Percentiles rank a stretch among this genome's conserved stretches.
Evolutionary conservation across 2,113 vertebrate genomes (phyloP).

Genomic region (Macaca fascicularis): T2T-MFA8v1.1 NC_088379.1:5655001-5655500

Average conservation of each 20-base stretch:
- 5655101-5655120: background rate
- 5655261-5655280: background rate
- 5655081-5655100: rapidly evolving
- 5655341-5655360: background rate
- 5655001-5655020: too few species aligned
- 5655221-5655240: background rate
- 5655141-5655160: rapidly evolving
- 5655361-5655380: background rate
- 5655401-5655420: rapidly evolving
- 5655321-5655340: background rate
- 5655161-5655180: background rate
- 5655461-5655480: too few species aligned
- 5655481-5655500: background rate
- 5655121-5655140: background rate
- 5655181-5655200: background rate
- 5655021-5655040: background rate
- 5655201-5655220: too few species aligned
- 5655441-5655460: rapidly evolving
- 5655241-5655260: background rate
- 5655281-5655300: background rate
- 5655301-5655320: background rate
- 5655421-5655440: rapidly evolving
- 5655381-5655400: background rate
- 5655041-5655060: background rate
- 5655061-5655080: too few species aligned